A percentile compares a stretch with the other conserved stretches of the same genome.
phyloP scores from a whole-genome alignment of 1,140 invertebrate species.

The Drosophila oshimai region DNA sequence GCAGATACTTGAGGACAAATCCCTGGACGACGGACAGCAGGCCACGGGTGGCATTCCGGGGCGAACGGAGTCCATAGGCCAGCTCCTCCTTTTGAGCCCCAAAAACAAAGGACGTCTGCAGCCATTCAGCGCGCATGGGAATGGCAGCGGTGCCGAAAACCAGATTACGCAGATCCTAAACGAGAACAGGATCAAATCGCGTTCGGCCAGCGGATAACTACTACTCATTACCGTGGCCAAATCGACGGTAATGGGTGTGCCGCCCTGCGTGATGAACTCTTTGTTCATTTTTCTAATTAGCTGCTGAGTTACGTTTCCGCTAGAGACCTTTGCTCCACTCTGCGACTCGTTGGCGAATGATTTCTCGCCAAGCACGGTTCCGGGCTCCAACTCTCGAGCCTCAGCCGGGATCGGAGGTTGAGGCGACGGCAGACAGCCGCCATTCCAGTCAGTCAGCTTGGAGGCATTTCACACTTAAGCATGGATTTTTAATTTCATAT shows the following conservation, averaged over 20 bases:
- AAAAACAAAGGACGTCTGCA: conserved; percentile 85
- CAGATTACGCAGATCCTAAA: conserved; percentile 84
- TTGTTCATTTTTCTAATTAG: conserved; percentile 65
- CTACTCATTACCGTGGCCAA: conserved; percentile 84
- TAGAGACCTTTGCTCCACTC: conserved; percentile 65
- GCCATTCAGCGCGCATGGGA: conserved; percentile 85
- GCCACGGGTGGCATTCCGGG: conserved; percentile 85
- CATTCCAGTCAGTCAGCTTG: conserved; percentile 40
- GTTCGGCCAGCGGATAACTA: background rate
- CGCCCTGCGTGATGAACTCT: conserved; percentile 83
- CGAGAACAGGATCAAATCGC: background rate
- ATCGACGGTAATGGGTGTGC: conserved; percentile 87
- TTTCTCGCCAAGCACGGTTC: conserved; percentile 18
- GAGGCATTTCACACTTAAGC: conserved; percentile 74
- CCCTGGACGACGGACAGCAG: conserved; percentile 87
- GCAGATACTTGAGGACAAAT: conserved; percentile 85
- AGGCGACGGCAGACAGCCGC: conserved; percentile 47
- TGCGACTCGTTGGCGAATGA: conserved; percentile 69
- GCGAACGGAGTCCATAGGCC: conserved; percentile 84
- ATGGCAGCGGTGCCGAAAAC: conserved; percentile 85
- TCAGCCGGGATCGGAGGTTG: conserved; percentile 20
- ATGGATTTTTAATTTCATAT: conserved; percentile 81
- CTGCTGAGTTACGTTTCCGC: conserved; percentile 64
- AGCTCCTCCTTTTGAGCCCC: conserved; percentile 83
- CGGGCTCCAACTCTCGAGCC: conserved; percentile 2